phyloP scores from a whole-genome alignment of 2,888 invertebrate genomes.

The Ophion ellenae region DNA sequence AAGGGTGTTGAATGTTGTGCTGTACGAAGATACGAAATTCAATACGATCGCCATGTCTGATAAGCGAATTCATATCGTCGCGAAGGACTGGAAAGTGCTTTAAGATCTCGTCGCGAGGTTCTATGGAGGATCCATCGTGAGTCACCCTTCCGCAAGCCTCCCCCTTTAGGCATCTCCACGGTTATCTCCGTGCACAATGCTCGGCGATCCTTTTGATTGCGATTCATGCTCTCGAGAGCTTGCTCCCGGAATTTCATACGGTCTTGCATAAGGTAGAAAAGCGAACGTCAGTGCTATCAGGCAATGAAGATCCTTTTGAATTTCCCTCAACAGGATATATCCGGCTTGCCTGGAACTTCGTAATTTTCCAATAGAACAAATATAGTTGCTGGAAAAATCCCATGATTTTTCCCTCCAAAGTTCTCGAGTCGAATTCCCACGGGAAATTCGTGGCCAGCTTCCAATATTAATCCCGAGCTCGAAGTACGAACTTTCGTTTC shows the following conservation, averaged over 20 bases:
- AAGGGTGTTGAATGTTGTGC: not conserved
- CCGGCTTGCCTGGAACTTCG: too few relatives aligned
- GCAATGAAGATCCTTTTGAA: too few relatives aligned
- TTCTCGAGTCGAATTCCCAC: too few relatives aligned
- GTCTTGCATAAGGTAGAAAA: not conserved
- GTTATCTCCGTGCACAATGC: slow-evolving; percentile 9
- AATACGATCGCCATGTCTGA: slow-evolving; percentile 49
- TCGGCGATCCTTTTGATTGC: slow-evolving; percentile 44
- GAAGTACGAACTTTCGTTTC: too few relatives aligned
- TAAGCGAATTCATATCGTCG: slow-evolving; percentile 60
- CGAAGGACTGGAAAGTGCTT: slow-evolving; percentile 3
- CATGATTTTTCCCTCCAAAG: too few relatives aligned
- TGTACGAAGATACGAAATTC: slow-evolving; percentile 51
- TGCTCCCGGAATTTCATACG: slow-evolving; percentile 45
- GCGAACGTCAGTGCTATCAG: not conserved
- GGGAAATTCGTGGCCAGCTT: too few relatives aligned
- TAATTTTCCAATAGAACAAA: too few relatives aligned
- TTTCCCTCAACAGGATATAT: too few relatives aligned
- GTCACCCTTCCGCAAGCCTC: slow-evolving; percentile 1
- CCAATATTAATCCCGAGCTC: too few relatives aligned
- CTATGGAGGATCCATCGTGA: slow-evolving; percentile 42
- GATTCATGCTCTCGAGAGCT: slow-evolving; percentile 37
- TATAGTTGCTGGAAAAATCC: too few relatives aligned
- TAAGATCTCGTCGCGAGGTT: slow-evolving; percentile 46
- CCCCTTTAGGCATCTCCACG: not conserved